Base-by-base conservation (phyloP, 2,113 vertebrate species). In the Orcinus orca region DNA sequence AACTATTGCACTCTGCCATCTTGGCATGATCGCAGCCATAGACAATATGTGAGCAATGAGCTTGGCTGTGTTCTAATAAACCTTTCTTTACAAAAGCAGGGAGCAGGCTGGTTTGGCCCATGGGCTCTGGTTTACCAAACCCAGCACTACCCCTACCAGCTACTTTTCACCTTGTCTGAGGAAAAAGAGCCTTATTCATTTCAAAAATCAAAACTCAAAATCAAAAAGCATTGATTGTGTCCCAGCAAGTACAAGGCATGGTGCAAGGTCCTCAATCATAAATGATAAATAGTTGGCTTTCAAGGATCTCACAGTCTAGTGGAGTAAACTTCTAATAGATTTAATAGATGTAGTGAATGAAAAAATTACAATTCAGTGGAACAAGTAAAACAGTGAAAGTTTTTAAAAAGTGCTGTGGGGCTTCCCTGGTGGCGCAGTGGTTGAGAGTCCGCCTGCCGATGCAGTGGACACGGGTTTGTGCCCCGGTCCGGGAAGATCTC, bases 101-200 rank as follows among this genome's bases (percentile, higher is more conserved):
- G 21, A 60, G 29, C 3, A 0, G 33, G n/a, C 17, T 79, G 25
- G 8, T 38, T 23, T 76, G 53, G 26, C 36, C 14, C 20, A 4
- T 18, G 23, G 60, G 26, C 68, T 63, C 3, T 36, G 55, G 36
- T 50, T 76, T 68, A 5, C 68, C 18, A 10, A 8, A 20, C 10
- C 23, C 26, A 23, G 13, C 1, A 23, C 38, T 33, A 26, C 1
- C 1, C 29, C 17, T 6, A 33, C 13, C 7, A 67, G 23, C 14
- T 62, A 25, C 33, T 74, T 81, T 73, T 55, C 3, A 44, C 2
- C 8, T 36, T 80, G 38, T 33, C 81, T 63, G 41, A 76, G 20
- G 36, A 9, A 81, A 53, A 70, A 73, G 12, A 93, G 63, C 23
- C 41, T 62, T 77, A 38, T 25, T 14, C 21, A 55, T 38, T 80